Evolutionary conservation across 2,888 invertebrate species (phyloP).

Genomic region (Polietes domitor): DNA sequence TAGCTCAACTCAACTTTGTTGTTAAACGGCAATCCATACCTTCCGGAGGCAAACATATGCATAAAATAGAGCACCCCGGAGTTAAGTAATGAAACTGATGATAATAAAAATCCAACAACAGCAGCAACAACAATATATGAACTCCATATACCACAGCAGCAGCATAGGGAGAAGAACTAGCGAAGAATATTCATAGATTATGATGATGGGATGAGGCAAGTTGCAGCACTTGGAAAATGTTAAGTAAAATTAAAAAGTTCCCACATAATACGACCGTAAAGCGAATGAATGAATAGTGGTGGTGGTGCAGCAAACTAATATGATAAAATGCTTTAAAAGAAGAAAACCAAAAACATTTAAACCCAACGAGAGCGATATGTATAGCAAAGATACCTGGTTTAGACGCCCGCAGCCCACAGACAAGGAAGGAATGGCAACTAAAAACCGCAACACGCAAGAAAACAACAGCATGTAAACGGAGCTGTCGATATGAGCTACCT

Average conservation of each 20-base stretch:
- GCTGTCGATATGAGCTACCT: not conserved
- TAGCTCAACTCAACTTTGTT: not conserved
- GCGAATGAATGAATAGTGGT: too few relatives aligned
- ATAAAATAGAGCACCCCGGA: not conserved
- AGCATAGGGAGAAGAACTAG: too few relatives aligned
- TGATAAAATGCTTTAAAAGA: slow-evolving; percentile 1
- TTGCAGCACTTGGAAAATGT: slow-evolving; percentile 8
- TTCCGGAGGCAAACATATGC: slow-evolving; percentile 7
- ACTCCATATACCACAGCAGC: too few relatives aligned
- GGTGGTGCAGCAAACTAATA: slow-evolving; percentile 16
- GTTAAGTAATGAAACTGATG: slow-evolving; percentile 3
- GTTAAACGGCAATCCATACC: not conserved
- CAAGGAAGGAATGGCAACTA: not conserved
- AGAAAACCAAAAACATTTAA: not conserved
- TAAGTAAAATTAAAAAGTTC: slow-evolving; percentile 40
- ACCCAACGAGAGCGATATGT: not conserved
- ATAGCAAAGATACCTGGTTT: not conserved
- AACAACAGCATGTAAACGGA: not conserved
- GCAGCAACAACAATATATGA: too few relatives aligned
- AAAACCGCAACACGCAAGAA: not conserved
- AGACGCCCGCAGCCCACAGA: not conserved
- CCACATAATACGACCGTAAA: slow-evolving; percentile 34
- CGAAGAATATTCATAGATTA: not conserved
- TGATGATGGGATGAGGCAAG: not conserved
- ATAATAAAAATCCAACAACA: not conserved